These are phyloP conservation scores for Hepsetus odoe DNA, from an alignment of 2,113 vertebrate species.

Conservation along the genomic window DNA sequence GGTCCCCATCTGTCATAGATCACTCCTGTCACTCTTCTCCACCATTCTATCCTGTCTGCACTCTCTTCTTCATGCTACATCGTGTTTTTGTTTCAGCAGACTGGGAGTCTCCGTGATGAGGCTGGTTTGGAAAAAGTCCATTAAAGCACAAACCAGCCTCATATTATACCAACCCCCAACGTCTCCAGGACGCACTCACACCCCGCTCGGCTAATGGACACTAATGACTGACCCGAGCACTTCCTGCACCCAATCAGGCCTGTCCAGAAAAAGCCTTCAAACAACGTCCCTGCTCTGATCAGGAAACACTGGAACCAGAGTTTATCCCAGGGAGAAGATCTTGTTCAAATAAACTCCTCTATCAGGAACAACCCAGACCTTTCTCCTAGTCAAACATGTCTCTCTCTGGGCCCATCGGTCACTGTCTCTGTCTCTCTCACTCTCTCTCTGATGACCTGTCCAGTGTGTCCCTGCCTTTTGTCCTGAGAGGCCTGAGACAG, in stretches of 20 bases:
- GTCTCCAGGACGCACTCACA: not conserved
- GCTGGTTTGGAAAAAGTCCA: not conserved
- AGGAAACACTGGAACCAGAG: not conserved
- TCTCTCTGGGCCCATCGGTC: no score
- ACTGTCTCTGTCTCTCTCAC: no score
- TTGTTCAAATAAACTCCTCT: not conserved
- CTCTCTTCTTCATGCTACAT: no score
- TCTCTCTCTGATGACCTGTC: no score
- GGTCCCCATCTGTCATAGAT: no score
- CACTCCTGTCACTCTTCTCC: no score
- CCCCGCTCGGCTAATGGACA: slow-evolving; percentile 5
- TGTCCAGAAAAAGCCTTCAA: not conserved
- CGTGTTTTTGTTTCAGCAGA: not conserved
- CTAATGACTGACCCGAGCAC: not conserved
- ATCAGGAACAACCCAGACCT: not conserved
- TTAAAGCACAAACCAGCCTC: not conserved
- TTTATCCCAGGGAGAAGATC: not conserved
- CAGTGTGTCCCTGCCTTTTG: no score
- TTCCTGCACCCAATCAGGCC: slow-evolving; percentile 14
- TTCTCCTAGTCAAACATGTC: no score
- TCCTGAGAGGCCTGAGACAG: no score
- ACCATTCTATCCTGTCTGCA: no score
- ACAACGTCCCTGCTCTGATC: not conserved
- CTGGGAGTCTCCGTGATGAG: no score
- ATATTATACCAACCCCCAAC: not conserved